Evolutionary conservation across 2,888 invertebrate genomes (phyloP), one percentile per base, ranked within the genome.

Genomic region (Harpalus rubripes): DNA sequence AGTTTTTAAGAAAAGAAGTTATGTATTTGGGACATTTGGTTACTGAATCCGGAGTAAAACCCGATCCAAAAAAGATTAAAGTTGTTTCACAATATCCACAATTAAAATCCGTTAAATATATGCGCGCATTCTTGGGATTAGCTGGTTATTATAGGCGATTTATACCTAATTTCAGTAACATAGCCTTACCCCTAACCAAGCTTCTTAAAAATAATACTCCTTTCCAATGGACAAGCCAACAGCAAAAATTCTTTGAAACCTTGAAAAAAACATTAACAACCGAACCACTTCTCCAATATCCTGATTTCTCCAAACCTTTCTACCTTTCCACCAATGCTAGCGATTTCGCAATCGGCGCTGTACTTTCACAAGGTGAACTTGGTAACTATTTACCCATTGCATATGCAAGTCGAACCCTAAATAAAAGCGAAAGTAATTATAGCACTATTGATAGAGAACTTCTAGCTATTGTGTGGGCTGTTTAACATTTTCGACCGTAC

Each of bases 381-480:
- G 84, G 86, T 39, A 68, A 83, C 81, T 85, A 88, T 56, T 72
- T 86, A 22, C 88, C 87, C 4, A 85, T 89, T 1, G 88, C 88
- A 4, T 90, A 87, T 78, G 87, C 87, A 7, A 87, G 87, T 18
- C 81, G 88, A 74, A 87, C 87, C 0, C 63, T 87, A 18, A 89
- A 87, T 74, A 83, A 87, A 52, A 85, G 87, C 0, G 88, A 89
- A 86, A 16, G 22, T 12, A 89, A 88, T 63, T 89, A 89, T 61
- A 85, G 86, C 0, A 88, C 88, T 6, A 88, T 86, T 0, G 88
- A 89, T 83, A 87, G 86, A 39, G 88, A 89, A 86, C 74, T 88
- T 0, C 61, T 89, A 61, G 88, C 88, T 0, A 87, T 89, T 1
- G 85, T 89, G 6, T 89, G 87, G 87, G 87, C 85, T 5, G 74